These are phyloP conservation scores for Graptemys geographica DNA, from an alignment of 2,797 vertebrate genomes.

Conservation along the genomic window DNA sequence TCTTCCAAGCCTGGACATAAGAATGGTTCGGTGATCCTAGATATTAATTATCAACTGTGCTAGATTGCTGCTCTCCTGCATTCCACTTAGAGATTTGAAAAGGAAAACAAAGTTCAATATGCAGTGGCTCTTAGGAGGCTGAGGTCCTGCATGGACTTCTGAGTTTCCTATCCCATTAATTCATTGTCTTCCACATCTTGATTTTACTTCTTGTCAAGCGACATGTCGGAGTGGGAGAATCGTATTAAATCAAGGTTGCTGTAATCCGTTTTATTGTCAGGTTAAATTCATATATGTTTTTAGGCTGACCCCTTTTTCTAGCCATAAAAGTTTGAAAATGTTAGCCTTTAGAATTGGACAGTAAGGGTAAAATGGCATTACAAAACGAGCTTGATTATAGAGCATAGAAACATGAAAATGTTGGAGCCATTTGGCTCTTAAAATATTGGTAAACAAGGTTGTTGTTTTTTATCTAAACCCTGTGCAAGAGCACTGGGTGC, in stretches of 20 bases:
- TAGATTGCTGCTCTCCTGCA: constrained; percentile 56
- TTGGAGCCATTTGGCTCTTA: neutral
- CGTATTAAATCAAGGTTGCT: constrained; percentile 76
- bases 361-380: neutral
- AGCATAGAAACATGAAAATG: neutral
- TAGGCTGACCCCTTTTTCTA: neutral
- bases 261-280: constrained; percentile 69
- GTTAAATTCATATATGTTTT: constrained; percentile 55
- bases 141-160: constrained; percentile 54
- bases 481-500: neutral
- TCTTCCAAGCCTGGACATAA: neutral
- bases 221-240: constrained; percentile 51
- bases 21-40: no score
- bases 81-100: constrained; percentile 32
- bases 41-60: neutral
- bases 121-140: constrained; percentile 30
- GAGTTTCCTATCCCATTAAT: neutral
- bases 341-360: neutral
- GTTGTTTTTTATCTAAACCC: neutral
- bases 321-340: neutral
- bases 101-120: neutral
- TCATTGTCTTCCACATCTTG: constrained; percentile 69
- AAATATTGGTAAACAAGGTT: neutral
- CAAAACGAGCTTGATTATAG: neutral
- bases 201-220: constrained; percentile 60